Evolutionary conservation across 1,140 invertebrate genomes (phyloP).

Genomic region (Dinothrombium tinctorium): DNA sequence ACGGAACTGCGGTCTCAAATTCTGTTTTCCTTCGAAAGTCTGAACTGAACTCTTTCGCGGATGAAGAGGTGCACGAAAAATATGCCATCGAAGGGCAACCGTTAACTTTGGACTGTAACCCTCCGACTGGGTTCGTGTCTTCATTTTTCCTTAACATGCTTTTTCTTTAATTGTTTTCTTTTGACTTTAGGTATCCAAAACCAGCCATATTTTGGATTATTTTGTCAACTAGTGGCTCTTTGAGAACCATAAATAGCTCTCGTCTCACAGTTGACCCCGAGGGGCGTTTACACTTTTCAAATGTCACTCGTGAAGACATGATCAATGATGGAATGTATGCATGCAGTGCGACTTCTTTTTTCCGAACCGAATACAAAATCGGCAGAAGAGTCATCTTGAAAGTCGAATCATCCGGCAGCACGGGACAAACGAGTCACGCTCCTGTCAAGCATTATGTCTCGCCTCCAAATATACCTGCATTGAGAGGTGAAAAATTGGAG

Average conservation of each 20-base stretch:
- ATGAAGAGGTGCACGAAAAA: constrained; percentile 24
- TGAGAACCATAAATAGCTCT: constrained; percentile 60
- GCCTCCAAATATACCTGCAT: constrained; percentile 55
- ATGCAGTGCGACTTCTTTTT: constrained; percentile 62
- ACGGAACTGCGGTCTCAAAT: constrained; percentile 78
- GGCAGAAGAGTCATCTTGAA: constrained; percentile 51
- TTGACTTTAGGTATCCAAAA: constrained; percentile 76
- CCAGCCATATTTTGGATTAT: constrained; percentile 81
- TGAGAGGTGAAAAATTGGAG: constrained; percentile 50
- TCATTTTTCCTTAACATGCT: no score
- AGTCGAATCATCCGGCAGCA: constrained; percentile 42
- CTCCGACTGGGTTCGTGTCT: constrained; percentile 81
- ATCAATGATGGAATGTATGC: constrained; percentile 51
- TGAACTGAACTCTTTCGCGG: constrained; percentile 72
- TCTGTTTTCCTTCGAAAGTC: constrained; percentile 84
- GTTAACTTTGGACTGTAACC: constrained; percentile 57
- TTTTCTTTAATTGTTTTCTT: no score
- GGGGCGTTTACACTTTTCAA: constrained; percentile 78
- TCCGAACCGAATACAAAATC: constrained; percentile 43
- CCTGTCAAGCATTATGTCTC: constrained; percentile 57
- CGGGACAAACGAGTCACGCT: constrained; percentile 41
- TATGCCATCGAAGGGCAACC: constrained; percentile 58
- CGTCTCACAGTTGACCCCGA: constrained; percentile 80
- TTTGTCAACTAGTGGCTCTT: constrained; percentile 38
- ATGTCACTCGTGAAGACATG: constrained; percentile 59